Evolutionary conservation across 2,888 invertebrate genomes (phyloP).

Genomic region (Patella depressa): DNA sequence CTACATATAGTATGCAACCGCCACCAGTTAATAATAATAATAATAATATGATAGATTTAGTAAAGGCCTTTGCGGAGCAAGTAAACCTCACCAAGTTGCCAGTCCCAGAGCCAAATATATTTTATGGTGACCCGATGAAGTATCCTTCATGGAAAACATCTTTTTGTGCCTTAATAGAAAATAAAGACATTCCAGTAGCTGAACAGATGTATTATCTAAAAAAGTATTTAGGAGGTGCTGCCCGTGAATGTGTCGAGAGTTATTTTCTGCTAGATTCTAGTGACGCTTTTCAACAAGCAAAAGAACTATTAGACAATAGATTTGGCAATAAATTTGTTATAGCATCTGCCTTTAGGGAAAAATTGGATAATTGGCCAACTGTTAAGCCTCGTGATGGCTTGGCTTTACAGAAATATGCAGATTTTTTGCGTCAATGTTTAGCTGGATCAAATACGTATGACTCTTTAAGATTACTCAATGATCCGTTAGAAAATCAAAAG

Average conservation of each 20-base stretch:
- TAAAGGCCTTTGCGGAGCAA: too few species aligned
- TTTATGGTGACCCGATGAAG: conserved; percentile 35
- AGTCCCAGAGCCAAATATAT: conserved; percentile 31
- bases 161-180: conserved; percentile 30
- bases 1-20: too few species aligned
- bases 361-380: conserved; percentile 34
- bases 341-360: conserved; percentile 33
- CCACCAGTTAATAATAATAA: too few species aligned
- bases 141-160: conserved; percentile 32
- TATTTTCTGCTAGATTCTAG: conserved; percentile 34
- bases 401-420: conserved; percentile 16
- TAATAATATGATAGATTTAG: too few species aligned
- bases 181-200: conserved; percentile 21
- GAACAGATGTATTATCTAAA: conserved; percentile 35
- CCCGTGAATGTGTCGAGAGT: conserved; percentile 32
- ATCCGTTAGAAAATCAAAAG: conserved; percentile 33
- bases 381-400: conserved; percentile 2
- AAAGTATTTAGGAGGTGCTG: conserved; percentile 31
- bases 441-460: conserved; percentile 24
- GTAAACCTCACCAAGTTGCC: conserved; percentile 27
- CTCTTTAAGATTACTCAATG: conserved; percentile 27
- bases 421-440: conserved; percentile 36
- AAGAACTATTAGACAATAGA: conserved; percentile 30
- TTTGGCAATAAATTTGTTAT: conserved; percentile 38
- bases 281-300: conserved; percentile 35